Evolutionary conservation across 2,888 invertebrate genomes (phyloP).

Genomic region (Spodoptera picta): DNA sequence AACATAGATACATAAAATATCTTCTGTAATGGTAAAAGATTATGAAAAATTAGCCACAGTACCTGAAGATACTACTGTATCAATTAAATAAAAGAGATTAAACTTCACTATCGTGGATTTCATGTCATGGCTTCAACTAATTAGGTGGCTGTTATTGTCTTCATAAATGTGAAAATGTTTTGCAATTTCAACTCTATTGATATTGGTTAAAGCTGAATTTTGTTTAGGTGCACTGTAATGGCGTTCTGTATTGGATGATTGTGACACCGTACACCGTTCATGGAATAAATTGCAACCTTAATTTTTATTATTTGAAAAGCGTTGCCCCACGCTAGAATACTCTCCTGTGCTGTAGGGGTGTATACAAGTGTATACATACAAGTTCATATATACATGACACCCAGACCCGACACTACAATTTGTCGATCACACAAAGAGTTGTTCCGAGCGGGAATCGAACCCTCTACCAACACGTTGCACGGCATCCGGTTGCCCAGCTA

Average conservation of each 20-base stretch:
- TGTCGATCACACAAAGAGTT: too few species aligned
- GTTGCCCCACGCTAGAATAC: too few species aligned
- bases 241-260: background rate
- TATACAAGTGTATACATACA: too few species aligned
- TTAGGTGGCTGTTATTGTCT: conserved; percentile 36
- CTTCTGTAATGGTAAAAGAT: background rate
- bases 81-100: conserved; percentile 46
- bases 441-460: too few species aligned
- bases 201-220: conserved; percentile 11
- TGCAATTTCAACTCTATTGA: conserved; percentile 12
- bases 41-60: conserved; percentile 2
- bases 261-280: conserved; percentile 39
- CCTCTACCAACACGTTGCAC: too few species aligned
- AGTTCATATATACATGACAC: too few species aligned
- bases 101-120: conserved; percentile 51
- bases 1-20: too few species aligned
- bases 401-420: too few species aligned
- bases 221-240: background rate
- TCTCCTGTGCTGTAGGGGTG: too few species aligned
- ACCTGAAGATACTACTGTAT: conserved; percentile 13
- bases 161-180: conserved; percentile 1
- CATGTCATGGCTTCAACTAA: conserved; percentile 60
- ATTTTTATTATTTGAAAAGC: too few species aligned
- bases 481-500: too few species aligned
- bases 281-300: too few species aligned